These are phyloP conservation scores for Oostethus manadensis DNA, from an alignment of 2,113 vertebrate species.

Conservation along the genomic window DNA sequence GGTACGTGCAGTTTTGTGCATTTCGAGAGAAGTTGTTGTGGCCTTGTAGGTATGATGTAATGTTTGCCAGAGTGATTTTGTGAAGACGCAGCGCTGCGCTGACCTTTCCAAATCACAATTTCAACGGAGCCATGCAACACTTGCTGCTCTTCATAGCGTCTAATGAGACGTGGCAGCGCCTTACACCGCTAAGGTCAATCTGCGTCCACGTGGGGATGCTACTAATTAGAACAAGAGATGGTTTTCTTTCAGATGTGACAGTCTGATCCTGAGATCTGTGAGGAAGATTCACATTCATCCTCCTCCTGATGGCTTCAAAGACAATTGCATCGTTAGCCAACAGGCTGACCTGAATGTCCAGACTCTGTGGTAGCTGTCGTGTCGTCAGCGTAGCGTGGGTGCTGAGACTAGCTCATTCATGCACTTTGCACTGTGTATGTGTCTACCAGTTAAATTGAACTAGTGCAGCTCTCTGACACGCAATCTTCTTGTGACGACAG, in stretches of 20 bases:
- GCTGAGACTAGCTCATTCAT: constrained; percentile 35
- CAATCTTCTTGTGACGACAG: background rate
- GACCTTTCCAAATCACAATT: constrained; percentile 45
- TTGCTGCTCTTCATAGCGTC: too few species aligned
- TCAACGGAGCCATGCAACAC: background rate
- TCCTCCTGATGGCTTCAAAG: constrained; percentile 18
- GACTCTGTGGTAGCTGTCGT: constrained; percentile 56
- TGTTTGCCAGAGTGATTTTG: constrained; percentile 18
- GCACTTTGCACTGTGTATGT: constrained; percentile 19
- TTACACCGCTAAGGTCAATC: too few species aligned
- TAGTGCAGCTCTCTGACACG: constrained; percentile 26
- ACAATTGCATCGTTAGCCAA: constrained; percentile 49
- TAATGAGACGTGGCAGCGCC: too few species aligned
- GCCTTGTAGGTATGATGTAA: too few species aligned
- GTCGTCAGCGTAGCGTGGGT: constrained; percentile 39
- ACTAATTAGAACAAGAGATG: too few species aligned
- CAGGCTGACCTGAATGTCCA: constrained; percentile 40
- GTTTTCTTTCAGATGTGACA: too few species aligned
- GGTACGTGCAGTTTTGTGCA: too few species aligned
- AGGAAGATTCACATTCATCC: too few species aligned
- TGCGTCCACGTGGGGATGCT: too few species aligned
- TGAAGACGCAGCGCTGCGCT: background rate
- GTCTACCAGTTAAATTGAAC: constrained; percentile 49
- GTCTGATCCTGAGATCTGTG: too few species aligned
- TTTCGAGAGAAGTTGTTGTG: too few species aligned